These are phyloP conservation scores for Cyclopterus lumpus DNA, from an alignment of 2,797 vertebrate species.

Conservation along the genomic window DNA sequence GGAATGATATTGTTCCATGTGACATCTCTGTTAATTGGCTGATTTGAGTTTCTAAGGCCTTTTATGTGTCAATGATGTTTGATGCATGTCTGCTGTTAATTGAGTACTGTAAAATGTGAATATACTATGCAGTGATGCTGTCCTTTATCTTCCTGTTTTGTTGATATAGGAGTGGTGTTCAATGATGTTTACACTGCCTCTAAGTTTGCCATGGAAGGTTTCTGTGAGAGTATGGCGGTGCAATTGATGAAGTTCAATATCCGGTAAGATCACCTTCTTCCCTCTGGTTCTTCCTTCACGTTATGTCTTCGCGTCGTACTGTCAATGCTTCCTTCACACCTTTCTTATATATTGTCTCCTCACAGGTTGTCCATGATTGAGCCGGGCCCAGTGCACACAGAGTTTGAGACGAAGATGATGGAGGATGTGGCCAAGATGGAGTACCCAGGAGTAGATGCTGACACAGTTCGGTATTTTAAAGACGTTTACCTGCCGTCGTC, in stretches of 20 bases:
- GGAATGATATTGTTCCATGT: background rate
- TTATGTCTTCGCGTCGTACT: constrained; percentile 27
- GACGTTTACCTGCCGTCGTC: constrained; percentile 92
- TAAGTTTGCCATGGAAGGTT: constrained; percentile 95
- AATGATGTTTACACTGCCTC: constrained; percentile 95
- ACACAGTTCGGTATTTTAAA: constrained; percentile 89
- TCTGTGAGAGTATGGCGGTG: constrained; percentile 94
- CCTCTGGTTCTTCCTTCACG: constrained; percentile 18
- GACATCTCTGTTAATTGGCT: background rate
- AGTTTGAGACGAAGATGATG: constrained; percentile 93
- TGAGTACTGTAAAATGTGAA: background rate
- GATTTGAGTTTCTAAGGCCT: background rate
- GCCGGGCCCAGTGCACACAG: constrained; percentile 91
- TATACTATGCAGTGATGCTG: background rate
- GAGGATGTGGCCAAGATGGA: constrained; percentile 87
- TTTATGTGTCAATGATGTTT: constrained; percentile 9
- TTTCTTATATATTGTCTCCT: constrained; percentile 15
- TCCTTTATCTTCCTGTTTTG: constrained; percentile 29
- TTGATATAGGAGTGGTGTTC: constrained; percentile 88
- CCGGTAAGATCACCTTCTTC: constrained; percentile 81
- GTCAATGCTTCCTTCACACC: background rate
- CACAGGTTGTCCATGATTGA: constrained; percentile 92
- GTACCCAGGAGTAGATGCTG: constrained; percentile 86
- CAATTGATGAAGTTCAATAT: constrained; percentile 93
- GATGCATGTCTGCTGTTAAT: constrained; percentile 1